These are phyloP conservation scores for Parapristionchus giblindavisi DNA, from an alignment of 2,888 invertebrate genomes.

Conservation along the genomic window DNA sequence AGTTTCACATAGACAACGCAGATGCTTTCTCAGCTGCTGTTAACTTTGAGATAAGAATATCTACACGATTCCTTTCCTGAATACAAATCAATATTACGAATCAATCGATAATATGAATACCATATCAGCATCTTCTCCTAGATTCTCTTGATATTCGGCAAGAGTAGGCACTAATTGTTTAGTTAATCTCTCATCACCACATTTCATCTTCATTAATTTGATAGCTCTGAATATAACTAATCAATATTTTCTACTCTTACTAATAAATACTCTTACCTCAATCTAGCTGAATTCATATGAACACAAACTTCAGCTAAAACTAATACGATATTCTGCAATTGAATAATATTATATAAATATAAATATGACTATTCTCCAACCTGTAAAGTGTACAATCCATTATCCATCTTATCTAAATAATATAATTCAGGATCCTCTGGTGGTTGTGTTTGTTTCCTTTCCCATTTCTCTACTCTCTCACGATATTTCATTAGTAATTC, in stretches of 20 bases:
- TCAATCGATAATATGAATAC: background rate
- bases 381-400: conserved; percentile 88
- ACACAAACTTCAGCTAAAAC: conserved; percentile 75
- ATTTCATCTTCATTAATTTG: conserved; percentile 64
- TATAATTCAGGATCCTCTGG: conserved; percentile 78
- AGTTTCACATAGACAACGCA: background rate
- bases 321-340: conserved; percentile 86
- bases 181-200: conserved; percentile 54
- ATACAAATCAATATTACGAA: background rate
- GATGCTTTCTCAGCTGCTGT: conserved; percentile 31
- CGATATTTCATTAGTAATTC: conserved; percentile 91
- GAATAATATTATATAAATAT: background rate
- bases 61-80: conserved; percentile 47
- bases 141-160: conserved; percentile 52
- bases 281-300: conserved; percentile 64
- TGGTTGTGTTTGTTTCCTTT: conserved; percentile 16
- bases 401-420: conserved; percentile 87
- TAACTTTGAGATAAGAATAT: conserved; percentile 43
- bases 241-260: too few relatives aligned
- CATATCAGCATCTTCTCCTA: conserved; percentile 50
- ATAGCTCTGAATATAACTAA: conserved; percentile 50
- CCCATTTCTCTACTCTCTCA: conserved; percentile 41
- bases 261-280: conserved; percentile 69
- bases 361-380: background rate
- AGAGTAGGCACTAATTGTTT: conserved; percentile 52